Percentiles rank a stretch among this genome's conserved stretches.
Conservation (phyloP, 2,113 vertebrate genomes). For the Tenebrosternarchus preto region DNA sequence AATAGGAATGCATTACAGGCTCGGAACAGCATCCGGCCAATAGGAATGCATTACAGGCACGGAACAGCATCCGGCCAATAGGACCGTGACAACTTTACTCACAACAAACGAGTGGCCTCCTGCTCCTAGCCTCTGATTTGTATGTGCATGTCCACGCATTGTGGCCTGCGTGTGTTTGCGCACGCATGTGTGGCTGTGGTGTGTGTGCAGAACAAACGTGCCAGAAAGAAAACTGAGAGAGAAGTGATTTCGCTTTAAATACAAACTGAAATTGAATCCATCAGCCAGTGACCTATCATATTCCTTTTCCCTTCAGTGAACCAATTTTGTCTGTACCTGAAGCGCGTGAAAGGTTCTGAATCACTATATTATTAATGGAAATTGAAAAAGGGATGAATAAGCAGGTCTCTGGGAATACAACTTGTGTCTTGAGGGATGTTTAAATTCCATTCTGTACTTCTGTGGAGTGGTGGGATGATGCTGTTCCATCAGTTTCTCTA, state of each 20-base stretch:
- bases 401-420: constrained; percentile 1
- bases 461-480: neutral
- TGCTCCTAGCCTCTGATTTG: neutral
- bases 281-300: constrained; percentile 41
- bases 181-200: neutral
- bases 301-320: constrained; percentile 23
- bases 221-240: neutral
- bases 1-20: too few relatives aligned
- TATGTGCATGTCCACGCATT: too few relatives aligned
- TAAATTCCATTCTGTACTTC: neutral
- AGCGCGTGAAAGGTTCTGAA: constrained; percentile 22
- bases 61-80: constrained; percentile 28
- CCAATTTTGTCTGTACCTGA: constrained; percentile 15
- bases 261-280: constrained; percentile 37
- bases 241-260: constrained; percentile 17
- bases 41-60: constrained; percentile 20
- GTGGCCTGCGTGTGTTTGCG: neutral
- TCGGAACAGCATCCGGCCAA: constrained; percentile 27
- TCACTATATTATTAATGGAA: constrained; percentile 38
- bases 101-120: constrained; percentile 27
- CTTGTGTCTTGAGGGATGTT: neutral
- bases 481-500: neutral
- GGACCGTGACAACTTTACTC: constrained; percentile 39
- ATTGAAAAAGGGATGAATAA: constrained; percentile 33
- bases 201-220: neutral